A percentile compares a stretch with the other conserved stretches of the same genome.
Conservation (phyloP, 92 coral and sea anemone species). For the Porites cylindrica region DNA sequence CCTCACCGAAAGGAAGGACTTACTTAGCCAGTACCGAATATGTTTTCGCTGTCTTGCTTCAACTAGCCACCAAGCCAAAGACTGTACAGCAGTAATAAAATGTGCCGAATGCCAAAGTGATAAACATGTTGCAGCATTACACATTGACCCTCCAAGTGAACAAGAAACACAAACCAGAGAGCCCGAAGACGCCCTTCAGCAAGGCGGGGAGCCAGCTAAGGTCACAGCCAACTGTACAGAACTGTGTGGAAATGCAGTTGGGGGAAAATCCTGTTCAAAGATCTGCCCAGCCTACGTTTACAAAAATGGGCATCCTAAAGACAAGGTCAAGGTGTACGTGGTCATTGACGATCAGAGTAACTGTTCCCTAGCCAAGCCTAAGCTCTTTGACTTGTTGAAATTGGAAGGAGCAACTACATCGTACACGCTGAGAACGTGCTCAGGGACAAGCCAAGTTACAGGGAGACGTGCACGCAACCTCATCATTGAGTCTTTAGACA, state of each 20-base stretch:
- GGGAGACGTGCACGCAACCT: constrained; percentile 50
- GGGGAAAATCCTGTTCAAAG: constrained; percentile 55
- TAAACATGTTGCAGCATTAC: constrained; percentile 52
- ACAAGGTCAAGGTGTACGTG: constrained; percentile 41
- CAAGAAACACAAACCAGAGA: neutral
- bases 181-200: constrained; percentile 22
- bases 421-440: constrained; percentile 42
- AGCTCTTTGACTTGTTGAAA: constrained; percentile 16
- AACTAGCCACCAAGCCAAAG: constrained; percentile 41
- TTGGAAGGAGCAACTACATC: constrained; percentile 25
- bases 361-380: constrained; percentile 40
- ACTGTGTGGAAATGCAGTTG: constrained; percentile 10
- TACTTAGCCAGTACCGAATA: constrained; percentile 39
- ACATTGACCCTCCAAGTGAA: constrained; percentile 15
- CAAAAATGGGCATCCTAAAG: neutral
- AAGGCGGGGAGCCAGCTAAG: constrained; percentile 47
- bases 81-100: constrained; percentile 24
- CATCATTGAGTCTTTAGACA: constrained; percentile 52
- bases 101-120: constrained; percentile 62
- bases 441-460: constrained; percentile 20
- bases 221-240: constrained; percentile 48
- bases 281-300: constrained; percentile 54
- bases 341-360: constrained; percentile 68
- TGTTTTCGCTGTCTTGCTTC: constrained; percentile 24
- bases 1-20: constrained; percentile 24